phyloP scores from a whole-genome alignment of 1,140 invertebrate genomes.

The Drosophila lacertosa region DNA sequence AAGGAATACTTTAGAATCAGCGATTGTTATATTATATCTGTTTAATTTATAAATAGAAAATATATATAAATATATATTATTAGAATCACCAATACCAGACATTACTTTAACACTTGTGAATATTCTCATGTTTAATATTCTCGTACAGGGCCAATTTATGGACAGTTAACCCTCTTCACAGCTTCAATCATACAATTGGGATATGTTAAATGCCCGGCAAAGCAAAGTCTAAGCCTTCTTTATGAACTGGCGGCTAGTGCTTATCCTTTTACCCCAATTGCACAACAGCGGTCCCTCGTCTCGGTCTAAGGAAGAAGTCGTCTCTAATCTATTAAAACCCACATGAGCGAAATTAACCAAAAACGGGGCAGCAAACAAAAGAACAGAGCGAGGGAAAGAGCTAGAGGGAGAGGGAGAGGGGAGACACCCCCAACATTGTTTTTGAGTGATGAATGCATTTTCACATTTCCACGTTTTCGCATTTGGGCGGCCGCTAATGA shows the following conservation, averaged over 20 bases:
- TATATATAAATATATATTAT: too few species aligned
- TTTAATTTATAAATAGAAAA: too few species aligned
- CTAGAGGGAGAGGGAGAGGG: background rate
- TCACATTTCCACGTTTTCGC: slow-evolving; percentile 29
- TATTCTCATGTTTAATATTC: too few species aligned
- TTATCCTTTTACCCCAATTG: slow-evolving; percentile 5
- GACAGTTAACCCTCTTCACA: slow-evolving; percentile 55
- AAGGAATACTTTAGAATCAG: too few species aligned
- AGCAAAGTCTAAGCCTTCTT: slow-evolving; percentile 38
- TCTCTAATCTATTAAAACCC: slow-evolving; percentile 70
- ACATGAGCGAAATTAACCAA: slow-evolving; percentile 52
- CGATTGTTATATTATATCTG: too few species aligned
- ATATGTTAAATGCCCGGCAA: slow-evolving; percentile 28
- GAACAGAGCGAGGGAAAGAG: background rate
- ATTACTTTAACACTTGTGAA: too few species aligned
- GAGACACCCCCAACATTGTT: slow-evolving; percentile 15
- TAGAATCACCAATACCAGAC: too few species aligned
- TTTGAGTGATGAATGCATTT: slow-evolving; percentile 67
- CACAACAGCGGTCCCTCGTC: too few species aligned
- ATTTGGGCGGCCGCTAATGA: slow-evolving; percentile 50
- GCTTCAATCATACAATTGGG: slow-evolving; percentile 29
- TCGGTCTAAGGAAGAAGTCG: slow-evolving; percentile 1
- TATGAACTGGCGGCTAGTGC: slow-evolving; percentile 43
- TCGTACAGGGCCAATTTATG: slow-evolving; percentile 8
- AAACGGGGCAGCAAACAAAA: slow-evolving; percentile 47